Evolutionary conservation across 2,797 vertebrate genomes (phyloP), one percentile per base, ranked within the genome.

Genomic region (Avahi laniger): DNA sequence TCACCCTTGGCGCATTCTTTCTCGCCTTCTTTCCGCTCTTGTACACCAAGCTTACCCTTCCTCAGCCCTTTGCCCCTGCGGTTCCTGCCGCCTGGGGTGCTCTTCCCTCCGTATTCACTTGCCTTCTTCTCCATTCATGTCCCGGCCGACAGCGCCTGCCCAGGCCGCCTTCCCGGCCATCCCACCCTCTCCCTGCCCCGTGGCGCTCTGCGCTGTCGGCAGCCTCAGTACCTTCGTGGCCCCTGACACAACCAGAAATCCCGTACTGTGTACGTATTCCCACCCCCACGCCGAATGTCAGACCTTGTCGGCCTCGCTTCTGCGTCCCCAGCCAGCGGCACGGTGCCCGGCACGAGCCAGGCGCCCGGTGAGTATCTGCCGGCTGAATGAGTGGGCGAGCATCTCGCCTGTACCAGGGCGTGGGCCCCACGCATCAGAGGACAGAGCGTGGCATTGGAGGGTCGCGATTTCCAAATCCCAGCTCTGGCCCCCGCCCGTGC

Each of bases 361-460:
- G 50, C 43, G 7, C 91, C 65, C n/a, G 22, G 46, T 20, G 5
- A 76, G 5, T 7, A 17, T 33, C 2, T 33, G 30, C 57, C n/a
- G 48, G 30, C 48, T 4, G 3, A 73, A 11, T 35, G n/a, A 22
- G 24, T 13, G 43, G n/a, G 22, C 8, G 10, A 10, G 26, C 0
- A 0, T 28, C 54, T 12, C 2, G 0, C 65, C 81, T 30, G 2
- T 30, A 1, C 57, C 78, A 15, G 24, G 13, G 15, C 0, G 2
- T 1, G 46, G 0, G n/a, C 30, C 83, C 57, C 0, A 0, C 2
- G 48, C 38, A 0, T 13, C 26, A 5, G 15, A 1, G 38, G 54
- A 22, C 48, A 54, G 57, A 28, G 18, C 8, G 1, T 13, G 52
- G 52, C 0, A 0, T 2, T 26, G 9, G 52, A 67, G 84, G 20